phyloP scores from a whole-genome alignment of 2,888 invertebrate genomes.

The Heliconius ismenius region DNA sequence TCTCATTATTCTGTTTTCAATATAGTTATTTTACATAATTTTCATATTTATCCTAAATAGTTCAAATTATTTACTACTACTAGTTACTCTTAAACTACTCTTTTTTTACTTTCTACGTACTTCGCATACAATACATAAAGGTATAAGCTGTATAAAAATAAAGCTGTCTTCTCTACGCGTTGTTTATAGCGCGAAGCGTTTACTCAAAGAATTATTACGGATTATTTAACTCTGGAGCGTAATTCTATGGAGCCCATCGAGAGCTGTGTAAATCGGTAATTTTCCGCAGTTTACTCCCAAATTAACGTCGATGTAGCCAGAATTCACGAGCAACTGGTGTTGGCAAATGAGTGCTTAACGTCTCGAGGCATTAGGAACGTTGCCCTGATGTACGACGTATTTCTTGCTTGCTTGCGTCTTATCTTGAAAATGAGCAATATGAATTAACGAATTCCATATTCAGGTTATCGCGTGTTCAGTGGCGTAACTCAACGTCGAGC shows the following conservation, averaged over 20 bases:
- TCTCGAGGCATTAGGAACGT: conserved; percentile 29
- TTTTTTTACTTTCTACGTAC: no score
- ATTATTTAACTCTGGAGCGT: conserved; percentile 12
- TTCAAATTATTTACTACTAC: no score
- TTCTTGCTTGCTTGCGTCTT: conserved; percentile 12
- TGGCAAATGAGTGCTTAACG: conserved; percentile 44
- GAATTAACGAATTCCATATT: no score
- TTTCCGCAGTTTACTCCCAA: conserved; percentile 52
- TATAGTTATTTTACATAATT: no score
- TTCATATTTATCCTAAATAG: no score
- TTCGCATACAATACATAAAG: neutral
- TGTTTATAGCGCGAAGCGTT: conserved; percentile 6
- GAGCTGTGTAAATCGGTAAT: conserved; percentile 45
- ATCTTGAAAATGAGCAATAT: neutral
- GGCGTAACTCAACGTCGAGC: no score
- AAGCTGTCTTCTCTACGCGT: neutral
- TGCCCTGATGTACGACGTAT: conserved; percentile 27
- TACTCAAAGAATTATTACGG: conserved; percentile 17
- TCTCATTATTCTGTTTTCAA: no score
- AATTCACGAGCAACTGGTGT: conserved; percentile 49
- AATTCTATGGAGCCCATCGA: conserved; percentile 11
- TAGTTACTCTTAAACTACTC: no score
- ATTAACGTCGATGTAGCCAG: conserved; percentile 46
- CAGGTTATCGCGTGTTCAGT: no score
- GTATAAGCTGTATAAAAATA: neutral